Base-by-base conservation (phyloP, 2,797 vertebrate genomes). In the Sus cebifrons region DNA sequence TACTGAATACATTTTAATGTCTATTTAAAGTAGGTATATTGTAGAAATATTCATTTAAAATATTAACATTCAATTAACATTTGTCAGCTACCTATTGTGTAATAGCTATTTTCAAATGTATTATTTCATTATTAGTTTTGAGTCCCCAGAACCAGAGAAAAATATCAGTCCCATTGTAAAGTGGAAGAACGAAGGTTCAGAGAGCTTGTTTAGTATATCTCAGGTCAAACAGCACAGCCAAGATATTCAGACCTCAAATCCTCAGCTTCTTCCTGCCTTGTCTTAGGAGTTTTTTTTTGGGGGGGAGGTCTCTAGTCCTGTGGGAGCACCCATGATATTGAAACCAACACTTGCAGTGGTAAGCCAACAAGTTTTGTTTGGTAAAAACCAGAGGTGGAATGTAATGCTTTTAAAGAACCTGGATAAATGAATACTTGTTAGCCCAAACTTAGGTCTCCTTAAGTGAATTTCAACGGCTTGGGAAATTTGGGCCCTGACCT, bases 381-480 rank as follows among this genome's bases (percentile, higher is more conserved):
- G 90, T 77, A 49, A 65, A 86, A 83, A 56, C 25, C 54, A 44
- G 70, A 74, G 25, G n/a, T 62, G 40, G 27, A 49, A 14, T 44
- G 56, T 6, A 70, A 40, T 3, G 3, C 32, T 64, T 86, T 65
- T 16, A 40, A 90, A 88, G 73, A 85, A 89, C 56, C 32, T 62
- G 27, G 62, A 58, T 29, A 71, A 94, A 78, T 2, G 36, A 36
- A 17, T 20, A 27, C 52, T 75, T 77, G 86, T 83, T 17, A 92
- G 64, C 18, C 15, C 85, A 95, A 56, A 94, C 13, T 36, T 84
- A 16, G 75, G 85, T 90, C 40, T 95, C 93, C 74, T 23, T 95
- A 81, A 85, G 23, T 87, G 82, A 90, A 83, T 87, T 96, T 89
- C 62, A 88, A 74, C 27, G 74, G 56, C 77, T 88, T 91, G 71